Evolutionary conservation across 2,888 invertebrate species (phyloP), one percentile per base, ranked within the genome.

Genomic region (Stenodera caucasica): DNA sequence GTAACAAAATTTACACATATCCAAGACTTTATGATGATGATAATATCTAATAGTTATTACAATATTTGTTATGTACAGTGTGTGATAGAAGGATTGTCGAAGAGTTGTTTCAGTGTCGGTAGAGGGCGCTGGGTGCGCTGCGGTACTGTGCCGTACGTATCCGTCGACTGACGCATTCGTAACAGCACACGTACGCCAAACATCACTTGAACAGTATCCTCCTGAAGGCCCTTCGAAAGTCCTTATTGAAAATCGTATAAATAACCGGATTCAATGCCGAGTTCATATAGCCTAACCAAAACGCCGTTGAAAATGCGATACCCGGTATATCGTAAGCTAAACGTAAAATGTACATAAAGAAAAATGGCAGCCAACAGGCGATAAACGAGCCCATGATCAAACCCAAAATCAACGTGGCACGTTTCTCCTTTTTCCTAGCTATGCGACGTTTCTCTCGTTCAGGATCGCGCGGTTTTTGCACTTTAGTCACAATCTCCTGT

Each of bases 331-430:
- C 83, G 79, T 92, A 90, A 59, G 92, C 86, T 8, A 95, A 92
- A 77, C 91, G 90, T 57, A 95, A 81, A 74, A 96, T 94, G 79
- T 96, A 96, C 67, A 96, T 85, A 78, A 94, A 90, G 86, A 98
- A 99, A 82, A 99, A 99, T 0, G 98, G 98, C 76, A 98, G 84
- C 98, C 98, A 98, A 78, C 97, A 97, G 60, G 96, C 91, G 72
- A 98, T 98, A 80, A 99, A 99, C 71, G 97, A 96, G 65, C 96
- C 97, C 94, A 99, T 96, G 70, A 99, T 98, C 63, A 99, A 87
- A 37, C 98, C 98, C 67, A 99, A 83, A 68, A 99, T 97, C 23
- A 99, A 83, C 0, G 98, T 98, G 2, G 99, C 98, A 50, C 98
- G 85, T 74, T 98, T 92, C 81, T 99, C 98, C 78, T 96, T 94